phyloP scores from a whole-genome alignment of 2,888 invertebrate species.

The Noctua pronuba region DNA sequence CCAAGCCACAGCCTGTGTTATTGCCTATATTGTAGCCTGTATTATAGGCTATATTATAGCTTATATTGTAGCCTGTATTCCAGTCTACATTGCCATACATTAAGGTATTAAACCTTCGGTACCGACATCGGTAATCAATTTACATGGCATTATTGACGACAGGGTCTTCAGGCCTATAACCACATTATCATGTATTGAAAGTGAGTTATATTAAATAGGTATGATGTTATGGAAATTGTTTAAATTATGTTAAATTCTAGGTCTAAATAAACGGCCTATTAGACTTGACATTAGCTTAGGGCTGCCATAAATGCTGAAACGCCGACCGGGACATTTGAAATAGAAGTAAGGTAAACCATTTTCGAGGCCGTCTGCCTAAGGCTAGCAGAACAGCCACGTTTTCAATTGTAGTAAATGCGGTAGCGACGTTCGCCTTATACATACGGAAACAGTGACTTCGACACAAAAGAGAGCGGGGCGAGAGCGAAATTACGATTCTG shows the following conservation, averaged over 20 bases:
- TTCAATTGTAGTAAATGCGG: not conserved
- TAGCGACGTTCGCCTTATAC: not conserved
- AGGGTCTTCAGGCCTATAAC: not conserved
- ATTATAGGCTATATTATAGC: conserved; percentile 8
- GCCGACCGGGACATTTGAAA: not conserved
- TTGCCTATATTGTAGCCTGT: conserved; percentile 5
- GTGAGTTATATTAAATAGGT: conserved; percentile 18
- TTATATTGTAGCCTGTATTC: conserved; percentile 17
- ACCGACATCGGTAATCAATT: conserved; percentile 34
- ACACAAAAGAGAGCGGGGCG: not conserved
- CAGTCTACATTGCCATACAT: conserved; percentile 46
- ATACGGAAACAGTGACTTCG: not conserved
- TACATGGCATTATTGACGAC: conserved; percentile 43
- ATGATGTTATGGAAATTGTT: conserved; percentile 39
- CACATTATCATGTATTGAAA: conserved; percentile 25
- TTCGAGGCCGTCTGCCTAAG: not conserved
- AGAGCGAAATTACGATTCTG: not conserved
- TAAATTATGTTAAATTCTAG: conserved; percentile 20
- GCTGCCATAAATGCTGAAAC: not conserved
- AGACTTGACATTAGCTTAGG: not conserved
- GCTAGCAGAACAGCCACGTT: not conserved
- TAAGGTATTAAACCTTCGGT: conserved; percentile 40
- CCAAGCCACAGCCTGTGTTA: conserved; percentile 8
- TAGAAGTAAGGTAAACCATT: not conserved
- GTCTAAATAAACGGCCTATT: conserved; percentile 8